Base-by-base conservation (phyloP, 2,888 invertebrate species). In the Autographa gamma region DNA sequence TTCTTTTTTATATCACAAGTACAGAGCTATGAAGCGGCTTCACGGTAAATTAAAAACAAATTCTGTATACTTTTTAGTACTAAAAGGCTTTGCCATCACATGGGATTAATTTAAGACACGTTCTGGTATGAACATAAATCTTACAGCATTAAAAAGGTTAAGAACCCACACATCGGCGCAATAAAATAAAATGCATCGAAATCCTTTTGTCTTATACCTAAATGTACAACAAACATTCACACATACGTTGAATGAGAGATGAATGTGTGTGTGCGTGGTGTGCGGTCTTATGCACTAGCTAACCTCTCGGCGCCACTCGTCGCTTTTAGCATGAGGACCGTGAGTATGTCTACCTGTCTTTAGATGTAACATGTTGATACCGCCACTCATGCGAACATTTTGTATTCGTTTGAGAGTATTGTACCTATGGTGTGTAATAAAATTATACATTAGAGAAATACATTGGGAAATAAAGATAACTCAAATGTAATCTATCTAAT, bases 271-370 rank as follows among this genome's bases (percentile, higher is more conserved):
- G 67, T 61, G 32, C 78, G 66, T 48, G 16, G 41, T 78, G 67
- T 80, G 80, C 62, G 73, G 76, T 70, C 73, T 74, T 25, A 7
- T 58, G 19, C 43, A 70, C 62, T 65, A 56, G 66, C 34, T 64
- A 66, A 72, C 68, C 71, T 68, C 67, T 48, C 43, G 68, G 52
- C 62, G 72, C 66, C 61, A 59, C 58, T 68, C 60, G 31, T 41
- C 64, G 68, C 68, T 73, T 71, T 63, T 62, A 48, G 68, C 71
- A 69, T 78, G 80, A 73, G 54, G 13, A 13, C 5, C 68, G 41
- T 43, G 66, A 68, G 62, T 71, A 63, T 69, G 2, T 8, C 54
- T 25, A 68, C 69, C 67, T 73, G 76, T 68, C 73, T 64, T 58
- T 31, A 60, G 60, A 64, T 71, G 56, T 71, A 63, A 77, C 65